Base-by-base conservation (phyloP, 2,888 invertebrate species). In the Lamellibrachia satsuma region DNA sequence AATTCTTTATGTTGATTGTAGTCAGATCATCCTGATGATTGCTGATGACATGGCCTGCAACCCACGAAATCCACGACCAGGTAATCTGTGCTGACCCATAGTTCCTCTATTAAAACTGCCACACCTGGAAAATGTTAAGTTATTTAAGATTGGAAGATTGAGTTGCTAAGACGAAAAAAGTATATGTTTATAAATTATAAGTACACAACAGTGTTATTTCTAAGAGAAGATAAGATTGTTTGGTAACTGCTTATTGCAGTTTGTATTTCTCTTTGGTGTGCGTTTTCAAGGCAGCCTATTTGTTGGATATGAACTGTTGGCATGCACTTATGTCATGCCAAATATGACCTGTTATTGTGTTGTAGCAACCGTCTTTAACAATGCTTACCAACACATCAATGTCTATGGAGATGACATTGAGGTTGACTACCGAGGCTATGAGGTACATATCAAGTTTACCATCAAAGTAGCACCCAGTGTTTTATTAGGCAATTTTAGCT, bases 21-120 rank as follows among this genome's bases (percentile, higher is more conserved):
- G 97, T 94, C 99, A 99, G 96, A 99, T 99, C 93, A 99, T 99
- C 94, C 97, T 99, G 93, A 99, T 99, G 99, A 98, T 99, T 94
- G 99, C 99, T 1, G 99, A 99, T 97, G 99, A 99, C 96, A 99
- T 99, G 99, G 99, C 99, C 0, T 99, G 99, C 96, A 99, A 99
- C 97, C 98, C 99, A 0, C 97, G 99, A 94, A 99, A 99, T 97
- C 99, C 99, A 0, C 97, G 99, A 22, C 99, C 99, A 6, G 97
- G 97, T 97, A 94, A 22, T 22, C 75, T 75, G 9, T 9, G 55
- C 55, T 92, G 90, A 27, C 22, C 39, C 39, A 55, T 55, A 7
- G 9, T 55, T 7, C 39, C 39, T 39, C 39, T 39, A 39, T 39
- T 39, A 39, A 39, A 39, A 39, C 39, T 39, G 39, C 39, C 39